Conservation (phyloP, 2,113 vertebrate species). For the Marcusenius ussheri region DNA sequence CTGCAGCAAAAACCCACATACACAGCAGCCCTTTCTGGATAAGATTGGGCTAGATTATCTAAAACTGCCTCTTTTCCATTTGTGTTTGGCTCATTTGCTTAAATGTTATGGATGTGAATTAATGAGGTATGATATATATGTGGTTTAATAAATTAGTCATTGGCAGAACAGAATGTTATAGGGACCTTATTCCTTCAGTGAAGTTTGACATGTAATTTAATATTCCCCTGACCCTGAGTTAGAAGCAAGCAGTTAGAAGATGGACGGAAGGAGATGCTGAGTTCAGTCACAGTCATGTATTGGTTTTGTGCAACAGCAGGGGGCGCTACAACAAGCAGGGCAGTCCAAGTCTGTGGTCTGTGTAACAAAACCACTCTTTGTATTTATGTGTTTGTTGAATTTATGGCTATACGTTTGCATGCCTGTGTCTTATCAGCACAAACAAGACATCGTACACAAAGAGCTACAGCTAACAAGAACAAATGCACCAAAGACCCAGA, state of each 20-base stretch:
- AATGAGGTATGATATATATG: background rate
- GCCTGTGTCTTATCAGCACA: conserved; percentile 6
- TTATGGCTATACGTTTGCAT: background rate
- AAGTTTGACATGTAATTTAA: background rate
- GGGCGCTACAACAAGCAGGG: background rate
- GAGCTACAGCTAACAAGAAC: background rate
- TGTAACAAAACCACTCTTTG: background rate
- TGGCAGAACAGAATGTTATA: background rate
- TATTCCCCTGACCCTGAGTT: background rate
- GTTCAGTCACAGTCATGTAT: background rate
- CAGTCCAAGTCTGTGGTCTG: background rate
- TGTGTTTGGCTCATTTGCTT: background rate
- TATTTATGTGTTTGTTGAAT: background rate
- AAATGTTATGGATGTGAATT: background rate
- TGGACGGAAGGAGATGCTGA: background rate
- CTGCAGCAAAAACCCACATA: no score
- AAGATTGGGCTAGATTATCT: background rate
- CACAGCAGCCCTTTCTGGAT: background rate
- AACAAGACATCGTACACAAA: background rate
- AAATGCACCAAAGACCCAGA: background rate
- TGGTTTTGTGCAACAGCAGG: background rate
- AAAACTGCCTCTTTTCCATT: background rate
- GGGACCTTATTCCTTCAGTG: background rate
- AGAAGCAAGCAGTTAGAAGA: background rate
- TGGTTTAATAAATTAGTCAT: background rate